phyloP scores from a whole-genome alignment of 1,140 invertebrate species.

The Tyrophagus putrescentiae region DNA sequence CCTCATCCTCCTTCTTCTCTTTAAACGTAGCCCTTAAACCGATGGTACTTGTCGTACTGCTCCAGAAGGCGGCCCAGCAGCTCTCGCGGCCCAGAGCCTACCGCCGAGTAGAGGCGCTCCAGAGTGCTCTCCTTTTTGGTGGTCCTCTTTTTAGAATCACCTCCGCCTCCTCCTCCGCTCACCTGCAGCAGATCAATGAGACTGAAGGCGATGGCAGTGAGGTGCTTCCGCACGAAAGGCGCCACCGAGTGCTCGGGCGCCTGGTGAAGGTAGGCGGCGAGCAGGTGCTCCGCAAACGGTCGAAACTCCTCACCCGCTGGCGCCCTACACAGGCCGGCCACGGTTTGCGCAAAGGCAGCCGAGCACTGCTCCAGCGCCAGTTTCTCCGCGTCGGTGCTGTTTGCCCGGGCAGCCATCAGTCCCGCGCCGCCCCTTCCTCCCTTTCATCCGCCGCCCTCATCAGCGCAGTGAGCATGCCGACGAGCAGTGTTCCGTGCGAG shows the following conservation, averaged over 20 bases:
- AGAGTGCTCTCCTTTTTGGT: not conserved
- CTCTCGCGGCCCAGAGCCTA: not conserved
- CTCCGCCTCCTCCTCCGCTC: no score
- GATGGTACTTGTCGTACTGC: not conserved
- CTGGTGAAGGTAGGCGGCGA: not conserved
- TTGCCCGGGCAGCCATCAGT: no score
- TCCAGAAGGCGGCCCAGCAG: not conserved
- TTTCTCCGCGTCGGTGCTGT: slow-evolving; percentile 2
- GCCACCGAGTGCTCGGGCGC: not conserved
- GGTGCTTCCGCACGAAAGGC: not conserved
- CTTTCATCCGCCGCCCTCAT: not conserved
- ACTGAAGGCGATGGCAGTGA: not conserved
- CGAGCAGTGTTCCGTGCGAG: not conserved
- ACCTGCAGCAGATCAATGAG: not conserved
- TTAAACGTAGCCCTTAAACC: slow-evolving; percentile 11
- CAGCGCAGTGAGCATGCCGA: not conserved
- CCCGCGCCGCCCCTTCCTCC: no score
- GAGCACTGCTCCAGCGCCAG: not conserved
- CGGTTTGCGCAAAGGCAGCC: not conserved
- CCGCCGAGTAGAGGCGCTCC: not conserved
- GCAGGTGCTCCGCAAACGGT: not conserved
- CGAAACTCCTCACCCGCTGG: not conserved
- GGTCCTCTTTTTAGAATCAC: no score
- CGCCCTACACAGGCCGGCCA: not conserved
- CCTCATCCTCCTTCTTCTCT: not conserved